Conservation (phyloP, 2,888 invertebrate species). For the Galerucella pusilla region DNA sequence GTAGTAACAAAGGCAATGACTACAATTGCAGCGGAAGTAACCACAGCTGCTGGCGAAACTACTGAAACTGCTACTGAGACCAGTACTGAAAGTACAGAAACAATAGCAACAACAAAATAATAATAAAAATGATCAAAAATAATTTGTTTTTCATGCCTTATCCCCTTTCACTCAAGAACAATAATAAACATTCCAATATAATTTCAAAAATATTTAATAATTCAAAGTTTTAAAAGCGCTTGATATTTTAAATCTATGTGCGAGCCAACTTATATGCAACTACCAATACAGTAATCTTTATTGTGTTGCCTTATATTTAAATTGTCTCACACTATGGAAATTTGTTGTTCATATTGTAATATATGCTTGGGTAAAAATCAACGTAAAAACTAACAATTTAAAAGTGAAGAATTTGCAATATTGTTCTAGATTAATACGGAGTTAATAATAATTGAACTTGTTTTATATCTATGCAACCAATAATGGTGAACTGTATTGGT, state of each 20-base stretch:
- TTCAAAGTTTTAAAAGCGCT: no score
- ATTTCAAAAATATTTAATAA: no score
- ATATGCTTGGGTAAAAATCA: neutral
- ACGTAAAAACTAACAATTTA: neutral
- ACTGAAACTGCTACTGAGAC: neutral
- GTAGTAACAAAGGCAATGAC: constrained; percentile 3
- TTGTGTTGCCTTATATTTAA: neutral
- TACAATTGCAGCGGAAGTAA: constrained; percentile 1
- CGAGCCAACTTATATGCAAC: neutral
- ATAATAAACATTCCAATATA: neutral
- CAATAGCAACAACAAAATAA: constrained; percentile 5
- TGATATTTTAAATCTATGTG: no score
- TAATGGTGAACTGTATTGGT: neutral
- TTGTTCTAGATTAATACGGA: neutral
- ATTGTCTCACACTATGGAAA: neutral
- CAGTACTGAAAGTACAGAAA: neutral
- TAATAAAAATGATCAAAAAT: neutral
- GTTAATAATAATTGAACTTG: neutral
- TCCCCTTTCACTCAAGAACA: neutral
- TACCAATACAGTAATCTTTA: neutral
- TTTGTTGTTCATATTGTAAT: neutral
- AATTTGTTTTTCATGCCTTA: neutral
- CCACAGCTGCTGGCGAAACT: constrained; percentile 8
- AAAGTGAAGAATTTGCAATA: neutral
- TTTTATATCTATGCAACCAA: constrained; percentile 21